A percentile compares a stretch with the other conserved stretches of the same genome.
phyloP scores from a whole-genome alignment of 2,113 vertebrate species.

The Aviceda subcristata region DNA sequence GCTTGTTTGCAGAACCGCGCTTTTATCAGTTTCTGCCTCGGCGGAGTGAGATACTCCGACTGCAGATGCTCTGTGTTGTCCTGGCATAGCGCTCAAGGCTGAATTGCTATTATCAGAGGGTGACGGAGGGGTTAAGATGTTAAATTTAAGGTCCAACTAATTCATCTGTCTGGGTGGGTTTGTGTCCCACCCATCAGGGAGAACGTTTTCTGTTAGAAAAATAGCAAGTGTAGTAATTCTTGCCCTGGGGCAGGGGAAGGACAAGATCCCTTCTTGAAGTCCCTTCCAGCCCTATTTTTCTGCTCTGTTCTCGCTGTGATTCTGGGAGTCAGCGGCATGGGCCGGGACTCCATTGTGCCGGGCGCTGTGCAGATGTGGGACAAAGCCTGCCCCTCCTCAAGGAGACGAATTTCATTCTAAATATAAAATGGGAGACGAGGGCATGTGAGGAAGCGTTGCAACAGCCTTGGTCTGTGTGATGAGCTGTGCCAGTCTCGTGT shows the following conservation, averaged over 20 bases:
- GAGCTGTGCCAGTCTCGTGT: neutral
- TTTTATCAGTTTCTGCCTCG: neutral
- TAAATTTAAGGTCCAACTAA: neutral
- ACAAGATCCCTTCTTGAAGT: neutral
- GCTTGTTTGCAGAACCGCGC: neutral
- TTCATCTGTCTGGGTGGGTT: slow-evolving; percentile 21
- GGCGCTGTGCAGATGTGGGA: neutral
- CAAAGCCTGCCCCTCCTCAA: neutral
- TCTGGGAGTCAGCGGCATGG: neutral
- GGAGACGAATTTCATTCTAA: neutral
- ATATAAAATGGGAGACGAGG: neutral
- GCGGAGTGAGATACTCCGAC: rapidly evolving
- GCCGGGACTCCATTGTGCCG: neutral
- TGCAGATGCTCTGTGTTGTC: neutral
- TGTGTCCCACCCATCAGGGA: neutral
- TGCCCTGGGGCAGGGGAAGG: neutral
- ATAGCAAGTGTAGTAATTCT: neutral
- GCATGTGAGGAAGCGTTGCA: neutral
- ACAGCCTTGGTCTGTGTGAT: neutral
- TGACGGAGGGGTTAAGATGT: neutral
- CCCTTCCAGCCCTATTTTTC: slow-evolving; percentile 4
- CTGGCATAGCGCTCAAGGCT: neutral
- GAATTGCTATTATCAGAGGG: neutral
- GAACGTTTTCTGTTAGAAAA: neutral
- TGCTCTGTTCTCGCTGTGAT: neutral